Evolutionary conservation across 2,888 invertebrate genomes (phyloP), one percentile per base, ranked within the genome.

Genomic region (Netelia virgata): DNA sequence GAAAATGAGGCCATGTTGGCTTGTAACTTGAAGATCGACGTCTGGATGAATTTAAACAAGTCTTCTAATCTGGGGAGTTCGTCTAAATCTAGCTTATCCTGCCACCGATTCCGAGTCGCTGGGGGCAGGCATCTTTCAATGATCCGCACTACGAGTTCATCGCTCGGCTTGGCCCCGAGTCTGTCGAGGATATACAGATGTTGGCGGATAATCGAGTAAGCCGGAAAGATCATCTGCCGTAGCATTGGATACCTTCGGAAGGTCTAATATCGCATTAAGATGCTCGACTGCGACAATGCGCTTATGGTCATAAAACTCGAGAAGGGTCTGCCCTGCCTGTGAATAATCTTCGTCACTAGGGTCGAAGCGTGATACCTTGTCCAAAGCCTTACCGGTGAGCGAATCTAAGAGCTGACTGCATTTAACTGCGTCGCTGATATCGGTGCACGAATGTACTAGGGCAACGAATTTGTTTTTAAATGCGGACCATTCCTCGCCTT

Each of bases 151-250:
- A 69, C 16, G 3, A 69, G 20, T 0, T 14, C 47, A 47, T 69
- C 69, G 20, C 28, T n/a, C 3, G 75, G 75, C 9, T 85, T 72
- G n/a, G 83, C 78, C 11, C 82, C 77, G n/a, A 89, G 61, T 16
- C 85, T 74, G 63, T 86, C 57, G 28, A 89, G 76, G 8, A 86
- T 75, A 20, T 72, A 81, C 18, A 88, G 74, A 43, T 88, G 87
- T 61, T 87, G 86, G 75, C 85, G 74, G 10, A 83, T 70, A 20
- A 74, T 55, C 68, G 6, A 59, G 43, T 16, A 59, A 10, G 55
- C 77, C 59, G 3, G 64, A 41, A 11, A 76, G 57, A 66, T 43
- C 36, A 59, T 61, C 61, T 8, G 70, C 50, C 43, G 53, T 76
- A 43, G 41, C 68, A 5, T 18, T 63, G 20, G 11, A 10, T 11